A percentile compares a stretch with the other conserved stretches of the same genome.
These are phyloP conservation scores for Cyanistes caeruleus DNA, from an alignment of 2,113 vertebrate genomes.

Conservation along the genomic window DNA sequence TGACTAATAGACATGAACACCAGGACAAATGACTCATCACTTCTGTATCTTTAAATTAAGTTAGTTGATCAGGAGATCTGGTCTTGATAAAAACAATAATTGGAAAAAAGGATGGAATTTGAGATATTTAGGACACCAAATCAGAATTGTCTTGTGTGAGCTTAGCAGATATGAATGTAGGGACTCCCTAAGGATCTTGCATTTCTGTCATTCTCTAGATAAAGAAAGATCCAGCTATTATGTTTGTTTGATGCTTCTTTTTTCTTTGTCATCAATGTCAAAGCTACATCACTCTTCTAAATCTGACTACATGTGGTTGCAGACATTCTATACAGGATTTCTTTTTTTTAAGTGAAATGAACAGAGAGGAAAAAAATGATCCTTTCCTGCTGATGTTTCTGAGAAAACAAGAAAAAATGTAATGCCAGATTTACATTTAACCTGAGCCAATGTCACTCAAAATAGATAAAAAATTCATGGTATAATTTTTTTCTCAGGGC, in stretches of 20 bases:
- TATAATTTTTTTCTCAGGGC: not conserved
- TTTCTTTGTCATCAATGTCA: not conserved
- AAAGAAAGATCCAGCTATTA: not conserved
- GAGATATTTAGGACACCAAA: not conserved
- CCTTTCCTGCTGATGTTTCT: not conserved
- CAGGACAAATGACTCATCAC: not conserved
- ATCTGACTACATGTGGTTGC: not conserved
- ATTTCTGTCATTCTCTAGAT: not conserved
- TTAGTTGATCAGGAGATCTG: not conserved
- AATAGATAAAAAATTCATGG: constrained; percentile 10
- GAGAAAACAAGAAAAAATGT: not conserved
- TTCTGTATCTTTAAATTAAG: not conserved
- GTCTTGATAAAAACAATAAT: not conserved
- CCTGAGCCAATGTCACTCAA: not conserved
- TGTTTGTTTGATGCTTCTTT: not conserved
- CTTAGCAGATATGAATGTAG: not conserved
- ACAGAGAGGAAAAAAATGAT: not conserved
- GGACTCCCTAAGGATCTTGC: not conserved
- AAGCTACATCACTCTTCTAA: not conserved
- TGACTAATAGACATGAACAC: not conserved
- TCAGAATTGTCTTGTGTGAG: not conserved
- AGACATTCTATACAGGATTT: not conserved
- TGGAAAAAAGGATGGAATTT: not conserved
- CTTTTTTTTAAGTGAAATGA: not conserved
- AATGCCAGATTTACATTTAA: not conserved